These are phyloP conservation scores for Drosophila putrida DNA, from an alignment of 2,888 invertebrate species.

Conservation along the genomic window DNA sequence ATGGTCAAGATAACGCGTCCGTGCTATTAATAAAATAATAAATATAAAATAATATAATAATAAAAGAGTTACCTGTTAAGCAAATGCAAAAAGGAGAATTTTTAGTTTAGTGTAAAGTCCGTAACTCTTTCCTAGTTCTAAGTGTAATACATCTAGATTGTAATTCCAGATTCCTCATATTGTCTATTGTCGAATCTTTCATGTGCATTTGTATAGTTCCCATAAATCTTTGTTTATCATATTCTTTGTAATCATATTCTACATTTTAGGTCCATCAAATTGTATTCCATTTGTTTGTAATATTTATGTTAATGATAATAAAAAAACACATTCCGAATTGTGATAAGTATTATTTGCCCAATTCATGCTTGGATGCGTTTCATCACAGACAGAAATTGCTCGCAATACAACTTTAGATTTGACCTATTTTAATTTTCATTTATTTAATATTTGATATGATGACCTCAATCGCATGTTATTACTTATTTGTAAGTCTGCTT, in stretches of 20 bases:
- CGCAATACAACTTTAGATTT: not conserved
- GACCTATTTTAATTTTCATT: not conserved
- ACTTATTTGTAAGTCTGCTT: not conserved
- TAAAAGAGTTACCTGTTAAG: conserved; percentile 9
- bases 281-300: conserved; percentile 16
- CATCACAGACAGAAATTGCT: not conserved
- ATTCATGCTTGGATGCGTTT: conserved; percentile 38
- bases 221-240: conserved; percentile 25
- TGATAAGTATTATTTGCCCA: conserved; percentile 22
- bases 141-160: not conserved
- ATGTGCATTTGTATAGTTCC: conserved; percentile 48
- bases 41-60: too few relatives aligned
- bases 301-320: conserved; percentile 31
- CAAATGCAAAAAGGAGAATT: conserved; percentile 4
- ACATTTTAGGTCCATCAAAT: conserved; percentile 2
- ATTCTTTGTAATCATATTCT: conserved; percentile 4
- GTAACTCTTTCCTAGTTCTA: conserved; percentile 21
- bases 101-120: not conserved
- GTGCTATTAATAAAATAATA: conserved; percentile 18
- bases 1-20: not conserved
- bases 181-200: conserved; percentile 19
- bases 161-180: conserved; percentile 14
- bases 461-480: not conserved
- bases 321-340: conserved; percentile 1
- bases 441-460: not conserved